Evolutionary conservation across 2,113 vertebrate species (phyloP).

Genomic region (Emydocephalus ijimae): DNA sequence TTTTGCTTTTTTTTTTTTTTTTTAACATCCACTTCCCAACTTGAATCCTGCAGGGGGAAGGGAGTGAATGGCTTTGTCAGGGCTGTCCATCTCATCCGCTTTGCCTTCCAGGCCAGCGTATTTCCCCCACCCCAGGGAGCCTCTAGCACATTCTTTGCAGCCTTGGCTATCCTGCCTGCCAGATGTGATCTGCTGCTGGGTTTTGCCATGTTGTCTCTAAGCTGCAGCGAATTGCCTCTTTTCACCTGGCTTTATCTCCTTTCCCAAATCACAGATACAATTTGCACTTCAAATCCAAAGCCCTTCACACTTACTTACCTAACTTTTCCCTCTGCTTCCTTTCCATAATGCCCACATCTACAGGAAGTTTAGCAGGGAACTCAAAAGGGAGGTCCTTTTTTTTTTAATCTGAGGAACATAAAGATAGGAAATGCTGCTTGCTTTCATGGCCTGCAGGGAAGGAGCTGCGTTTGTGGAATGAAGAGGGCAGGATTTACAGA

Average conservation of each 20-base stretch:
- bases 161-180: background rate
- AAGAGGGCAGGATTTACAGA: background rate
- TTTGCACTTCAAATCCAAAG: background rate
- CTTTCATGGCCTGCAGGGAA: background rate
- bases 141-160: background rate
- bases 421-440: background rate
- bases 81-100: background rate
- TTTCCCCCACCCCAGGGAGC: no score
- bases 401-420: background rate
- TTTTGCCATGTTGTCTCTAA: background rate
- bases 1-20: background rate
- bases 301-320: background rate
- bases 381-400: background rate
- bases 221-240: background rate
- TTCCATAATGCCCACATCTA: background rate
- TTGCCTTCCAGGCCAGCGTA: background rate
- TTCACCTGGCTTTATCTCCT: background rate
- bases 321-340: no score
- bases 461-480: background rate
- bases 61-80: background rate
- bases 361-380: background rate
- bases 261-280: background rate
- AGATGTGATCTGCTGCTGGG: background rate
- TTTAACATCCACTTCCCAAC: background rate
- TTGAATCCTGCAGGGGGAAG: background rate